Evolutionary conservation across 2,797 vertebrate species (phyloP).

Genomic region (Typhlichthys eigenmanni): DNA sequence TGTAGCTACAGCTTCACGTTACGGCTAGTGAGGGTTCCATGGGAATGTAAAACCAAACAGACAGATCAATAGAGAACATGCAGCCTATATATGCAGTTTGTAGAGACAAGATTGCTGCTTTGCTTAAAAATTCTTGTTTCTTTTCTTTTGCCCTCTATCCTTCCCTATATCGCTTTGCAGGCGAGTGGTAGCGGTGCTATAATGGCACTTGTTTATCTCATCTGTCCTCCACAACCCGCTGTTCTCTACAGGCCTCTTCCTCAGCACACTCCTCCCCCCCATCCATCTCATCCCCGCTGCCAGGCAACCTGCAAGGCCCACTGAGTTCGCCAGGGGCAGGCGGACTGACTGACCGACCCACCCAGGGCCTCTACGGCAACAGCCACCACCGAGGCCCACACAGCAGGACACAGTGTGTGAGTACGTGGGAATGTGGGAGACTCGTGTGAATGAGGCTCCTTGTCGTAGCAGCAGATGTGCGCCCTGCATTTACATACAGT

Average conservation of each 20-base stretch:
- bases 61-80: too few relatives aligned
- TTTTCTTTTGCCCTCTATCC: neutral
- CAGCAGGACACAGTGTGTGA: slow-evolving; percentile 47
- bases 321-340: slow-evolving; percentile 14
- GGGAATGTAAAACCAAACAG: too few relatives aligned
- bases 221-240: slow-evolving; percentile 19
- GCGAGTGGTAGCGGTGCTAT: too few relatives aligned
- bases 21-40: too few relatives aligned
- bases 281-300: slow-evolving; percentile 4
- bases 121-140: too few relatives aligned
- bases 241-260: slow-evolving; percentile 14
- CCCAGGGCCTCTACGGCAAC: slow-evolving; percentile 10
- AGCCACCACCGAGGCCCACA: slow-evolving; percentile 26
- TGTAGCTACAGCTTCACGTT: too few relatives aligned
- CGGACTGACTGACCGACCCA: slow-evolving; percentile 8
- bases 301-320: slow-evolving; percentile 23
- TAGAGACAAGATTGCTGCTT: too few relatives aligned
- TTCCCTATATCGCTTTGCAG: too few relatives aligned
- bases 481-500: too few relatives aligned
- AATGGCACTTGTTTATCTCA: neutral
- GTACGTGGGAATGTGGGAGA: slow-evolving; percentile 32
- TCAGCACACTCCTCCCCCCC: neutral
- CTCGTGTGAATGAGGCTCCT: slow-evolving; percentile 30
- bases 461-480: slow-evolving; percentile 6
- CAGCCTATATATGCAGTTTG: too few relatives aligned